Conservation (phyloP, 2,888 invertebrate species). For the Tenthredo notha region DNA sequence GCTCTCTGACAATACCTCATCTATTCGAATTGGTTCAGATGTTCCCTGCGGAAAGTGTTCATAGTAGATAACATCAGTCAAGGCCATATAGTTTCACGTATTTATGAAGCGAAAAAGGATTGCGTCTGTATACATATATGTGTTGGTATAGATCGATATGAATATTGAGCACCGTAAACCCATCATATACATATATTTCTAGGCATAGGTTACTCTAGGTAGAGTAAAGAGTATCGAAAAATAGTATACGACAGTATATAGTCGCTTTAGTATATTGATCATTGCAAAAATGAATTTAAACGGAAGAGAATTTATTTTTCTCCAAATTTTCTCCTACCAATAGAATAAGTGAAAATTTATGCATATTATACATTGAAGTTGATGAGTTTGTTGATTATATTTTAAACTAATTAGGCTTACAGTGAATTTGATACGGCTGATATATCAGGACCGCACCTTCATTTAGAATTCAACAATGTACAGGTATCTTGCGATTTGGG, state of each 20-base stretch:
- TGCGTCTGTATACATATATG: neutral
- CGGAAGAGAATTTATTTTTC: neutral
- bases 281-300: neutral
- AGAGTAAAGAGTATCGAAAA: neutral
- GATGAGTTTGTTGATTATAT: neutral
- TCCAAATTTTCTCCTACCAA: neutral
- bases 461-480: neutral
- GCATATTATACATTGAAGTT: neutral
- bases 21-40: constrained; percentile 27
- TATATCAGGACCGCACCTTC: constrained; percentile 25
- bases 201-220: neutral
- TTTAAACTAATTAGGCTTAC: constrained; percentile 25
- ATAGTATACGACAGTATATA: neutral
- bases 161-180: constrained; percentile 38
- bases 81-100: constrained; percentile 22
- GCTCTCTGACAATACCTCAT: constrained; percentile 16
- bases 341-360: neutral
- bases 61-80: neutral
- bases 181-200: neutral
- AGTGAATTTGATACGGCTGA: constrained; percentile 21
- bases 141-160: neutral
- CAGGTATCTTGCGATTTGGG: neutral
- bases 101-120: neutral
- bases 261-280: neutral
- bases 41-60: neutral